A percentile compares a stretch with the other conserved stretches of the same genome.
phyloP scores from a whole-genome alignment of 2,113 vertebrate genomes.

The Ictidomys tridecemlineatus region DNA sequence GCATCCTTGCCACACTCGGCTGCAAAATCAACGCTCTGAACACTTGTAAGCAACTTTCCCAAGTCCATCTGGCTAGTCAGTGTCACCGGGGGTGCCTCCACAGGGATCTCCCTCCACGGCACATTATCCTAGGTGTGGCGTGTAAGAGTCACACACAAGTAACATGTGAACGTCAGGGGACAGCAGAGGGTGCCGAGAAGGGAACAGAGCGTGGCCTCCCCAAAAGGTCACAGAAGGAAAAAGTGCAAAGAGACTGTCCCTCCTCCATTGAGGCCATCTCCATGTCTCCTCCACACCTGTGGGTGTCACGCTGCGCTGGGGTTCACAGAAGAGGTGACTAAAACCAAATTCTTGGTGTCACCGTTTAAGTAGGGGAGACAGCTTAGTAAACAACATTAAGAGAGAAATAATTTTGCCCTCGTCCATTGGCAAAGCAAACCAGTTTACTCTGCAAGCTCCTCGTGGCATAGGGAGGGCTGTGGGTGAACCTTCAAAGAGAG shows the following conservation, averaged over 20 bases:
- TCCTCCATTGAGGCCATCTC: neutral
- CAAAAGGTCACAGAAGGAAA: neutral
- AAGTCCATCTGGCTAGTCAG: neutral
- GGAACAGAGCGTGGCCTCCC: neutral
- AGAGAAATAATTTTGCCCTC: neutral
- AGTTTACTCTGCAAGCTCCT: neutral
- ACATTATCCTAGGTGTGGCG: neutral
- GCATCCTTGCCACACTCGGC: rapidly evolving
- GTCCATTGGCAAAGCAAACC: neutral
- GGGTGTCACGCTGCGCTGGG: rapidly evolving
- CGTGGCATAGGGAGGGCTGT: neutral
- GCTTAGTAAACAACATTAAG: neutral
- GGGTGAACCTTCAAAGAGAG: neutral
- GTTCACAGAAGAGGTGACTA: neutral
- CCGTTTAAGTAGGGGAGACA: neutral
- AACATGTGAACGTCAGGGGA: neutral
- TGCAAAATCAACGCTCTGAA: neutral
- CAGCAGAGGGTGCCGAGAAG: neutral
- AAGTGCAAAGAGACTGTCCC: neutral
- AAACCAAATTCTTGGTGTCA: neutral
- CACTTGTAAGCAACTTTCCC: neutral
- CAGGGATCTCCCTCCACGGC: rapidly evolving
- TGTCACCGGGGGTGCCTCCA: neutral
- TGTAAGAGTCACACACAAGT: neutral
- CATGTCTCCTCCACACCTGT: neutral